Evolutionary conservation across 2,113 vertebrate species (phyloP).

Genomic region (Pteropus alecto): DNA sequence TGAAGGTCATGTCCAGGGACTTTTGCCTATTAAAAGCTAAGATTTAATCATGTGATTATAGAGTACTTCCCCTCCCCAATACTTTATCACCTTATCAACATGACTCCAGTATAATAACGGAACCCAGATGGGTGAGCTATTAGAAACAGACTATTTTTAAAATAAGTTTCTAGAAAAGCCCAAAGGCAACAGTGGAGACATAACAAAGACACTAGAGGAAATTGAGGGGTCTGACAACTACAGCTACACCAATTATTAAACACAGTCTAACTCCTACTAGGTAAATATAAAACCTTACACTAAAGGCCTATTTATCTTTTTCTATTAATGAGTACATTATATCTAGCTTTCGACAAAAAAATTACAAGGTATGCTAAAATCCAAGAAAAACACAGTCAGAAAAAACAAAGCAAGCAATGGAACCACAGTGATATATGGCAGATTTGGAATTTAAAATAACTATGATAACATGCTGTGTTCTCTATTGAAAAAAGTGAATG

Average conservation of each 20-base stretch:
- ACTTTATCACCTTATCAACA: background rate
- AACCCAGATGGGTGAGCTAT: background rate
- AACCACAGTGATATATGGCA: background rate
- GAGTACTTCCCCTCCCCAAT: background rate
- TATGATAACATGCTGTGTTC: background rate
- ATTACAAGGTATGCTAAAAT: background rate
- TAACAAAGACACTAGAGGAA: background rate
- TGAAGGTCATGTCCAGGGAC: background rate
- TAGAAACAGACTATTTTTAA: background rate
- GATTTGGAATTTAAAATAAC: background rate
- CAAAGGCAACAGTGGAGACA: background rate
- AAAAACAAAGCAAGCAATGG: background rate
- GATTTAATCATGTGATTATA: background rate
- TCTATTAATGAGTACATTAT: background rate
- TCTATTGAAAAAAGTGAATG: background rate
- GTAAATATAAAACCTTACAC: background rate
- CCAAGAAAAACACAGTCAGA: background rate
- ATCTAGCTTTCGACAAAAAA: background rate
- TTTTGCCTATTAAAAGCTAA: background rate
- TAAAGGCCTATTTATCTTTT: background rate
- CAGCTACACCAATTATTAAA: background rate
- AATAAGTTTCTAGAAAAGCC: background rate
- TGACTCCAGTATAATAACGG: background rate
- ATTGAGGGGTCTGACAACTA: background rate
- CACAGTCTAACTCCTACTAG: background rate